Percentiles rank a stretch among this genome's conserved stretches.
Conservation (phyloP, 2,113 vertebrate genomes). For the Pampusana beccarii region DNA sequence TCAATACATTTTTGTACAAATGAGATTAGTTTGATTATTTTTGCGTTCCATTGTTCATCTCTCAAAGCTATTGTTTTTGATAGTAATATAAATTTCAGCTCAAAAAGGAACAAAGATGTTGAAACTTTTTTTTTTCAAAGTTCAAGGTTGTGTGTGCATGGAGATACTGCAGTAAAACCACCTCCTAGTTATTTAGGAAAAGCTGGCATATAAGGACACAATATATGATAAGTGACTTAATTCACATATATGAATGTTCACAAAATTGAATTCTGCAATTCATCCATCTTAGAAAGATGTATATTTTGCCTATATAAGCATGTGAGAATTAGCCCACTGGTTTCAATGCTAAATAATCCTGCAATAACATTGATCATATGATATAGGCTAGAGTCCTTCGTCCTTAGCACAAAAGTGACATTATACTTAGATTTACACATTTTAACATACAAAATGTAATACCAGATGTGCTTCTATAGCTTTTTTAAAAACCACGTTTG, state of each 20-base stretch:
- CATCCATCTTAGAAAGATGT: background rate
- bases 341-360: background rate
- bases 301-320: background rate
- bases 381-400: background rate
- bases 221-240: background rate
- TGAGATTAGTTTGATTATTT: background rate
- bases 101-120: background rate
- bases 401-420: background rate
- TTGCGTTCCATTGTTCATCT: background rate
- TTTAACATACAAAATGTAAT: background rate
- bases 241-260: background rate
- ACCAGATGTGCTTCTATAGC: background rate
- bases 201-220: background rate
- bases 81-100: background rate
- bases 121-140: background rate
- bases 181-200: background rate
- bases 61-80: background rate
- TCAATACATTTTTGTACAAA: background rate
- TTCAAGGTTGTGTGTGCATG: background rate
- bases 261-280: background rate
- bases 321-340: background rate
- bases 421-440: background rate
- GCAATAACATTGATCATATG: background rate
- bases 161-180: background rate
- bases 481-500: background rate